A percentile compares a stretch with the other conserved stretches of the same genome.
These are phyloP conservation scores for Morpho achilles DNA, from an alignment of 2,888 invertebrate genomes.

Conservation along the genomic window DNA sequence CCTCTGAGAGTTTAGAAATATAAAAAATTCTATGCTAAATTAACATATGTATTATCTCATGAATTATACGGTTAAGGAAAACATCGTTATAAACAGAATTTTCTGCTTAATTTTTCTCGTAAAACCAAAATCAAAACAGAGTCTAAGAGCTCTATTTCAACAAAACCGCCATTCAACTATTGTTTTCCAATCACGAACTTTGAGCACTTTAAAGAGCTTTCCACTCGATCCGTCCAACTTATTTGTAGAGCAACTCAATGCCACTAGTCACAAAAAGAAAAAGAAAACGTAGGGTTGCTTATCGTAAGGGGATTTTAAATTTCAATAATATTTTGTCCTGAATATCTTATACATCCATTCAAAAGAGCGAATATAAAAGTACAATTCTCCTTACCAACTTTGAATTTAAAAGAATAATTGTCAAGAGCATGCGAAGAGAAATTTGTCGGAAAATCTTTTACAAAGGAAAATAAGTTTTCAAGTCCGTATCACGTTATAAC, in stretches of 20 bases:
- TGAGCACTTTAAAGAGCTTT: conserved; percentile 19
- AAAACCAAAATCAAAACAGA: not conserved
- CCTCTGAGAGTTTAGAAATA: no score
- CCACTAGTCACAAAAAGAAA: not conserved
- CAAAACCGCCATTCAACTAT: conserved; percentile 8
- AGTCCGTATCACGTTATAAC: conserved; percentile 6
- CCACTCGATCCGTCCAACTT: conserved; percentile 16
- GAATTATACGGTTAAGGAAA: no score
- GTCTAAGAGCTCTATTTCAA: conserved; percentile 6
- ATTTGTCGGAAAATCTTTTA: not conserved
- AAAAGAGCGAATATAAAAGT: no score
- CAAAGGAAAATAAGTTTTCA: conserved; percentile 5
- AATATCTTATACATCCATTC: no score
- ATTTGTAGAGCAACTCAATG: not conserved
- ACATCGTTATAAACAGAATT: no score
- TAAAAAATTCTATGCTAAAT: no score
- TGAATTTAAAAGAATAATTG: conserved; percentile 1
- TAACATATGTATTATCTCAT: no score
- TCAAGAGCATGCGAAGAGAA: conserved; percentile 1
- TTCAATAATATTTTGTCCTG: no score
- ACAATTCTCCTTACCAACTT: not conserved
- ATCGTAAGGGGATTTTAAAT: no score
- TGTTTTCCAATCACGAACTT: conserved; percentile 19
- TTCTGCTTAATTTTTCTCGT: not conserved
- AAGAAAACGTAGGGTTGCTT: no score